Evolutionary conservation across 2,113 vertebrate genomes (phyloP).

Genomic region (Procavia capensis): DNA sequence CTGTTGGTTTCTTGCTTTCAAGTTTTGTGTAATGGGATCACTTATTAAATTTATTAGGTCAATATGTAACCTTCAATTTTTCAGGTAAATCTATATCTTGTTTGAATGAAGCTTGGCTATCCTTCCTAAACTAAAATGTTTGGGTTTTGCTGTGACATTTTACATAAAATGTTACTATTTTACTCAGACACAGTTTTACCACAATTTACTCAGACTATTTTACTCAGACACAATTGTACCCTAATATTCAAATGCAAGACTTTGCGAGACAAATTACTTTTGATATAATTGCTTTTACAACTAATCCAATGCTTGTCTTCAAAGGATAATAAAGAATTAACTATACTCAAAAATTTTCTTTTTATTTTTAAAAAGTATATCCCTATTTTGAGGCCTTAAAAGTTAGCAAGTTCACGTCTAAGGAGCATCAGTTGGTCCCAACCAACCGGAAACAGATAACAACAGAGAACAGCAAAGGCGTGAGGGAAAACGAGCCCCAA

Average conservation of each 20-base stretch:
- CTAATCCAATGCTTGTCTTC: conserved; percentile 1
- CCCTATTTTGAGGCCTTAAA: no score
- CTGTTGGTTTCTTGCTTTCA: not conserved
- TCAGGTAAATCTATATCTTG: not conserved
- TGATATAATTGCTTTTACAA: not conserved
- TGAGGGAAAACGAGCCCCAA: no score
- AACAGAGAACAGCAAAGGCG: no score
- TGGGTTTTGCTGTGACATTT: conserved; percentile 2
- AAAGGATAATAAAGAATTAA: not conserved
- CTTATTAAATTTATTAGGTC: not conserved
- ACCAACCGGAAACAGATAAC: no score
- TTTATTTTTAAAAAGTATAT: not conserved
- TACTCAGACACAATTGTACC: not conserved
- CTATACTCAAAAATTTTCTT: not conserved
- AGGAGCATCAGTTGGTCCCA: no score
- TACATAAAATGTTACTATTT: not conserved
- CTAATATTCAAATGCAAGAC: not conserved
- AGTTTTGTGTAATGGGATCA: not conserved
- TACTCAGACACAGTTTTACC: no score
- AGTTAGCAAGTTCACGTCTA: no score
- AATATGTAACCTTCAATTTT: conserved; percentile 12
- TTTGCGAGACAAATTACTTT: conserved; percentile 27
- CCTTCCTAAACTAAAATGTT: conserved; percentile 37
- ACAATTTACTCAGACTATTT: no score
- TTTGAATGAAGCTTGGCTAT: conserved; percentile 24